Evolutionary conservation across 2,797 vertebrate species (phyloP).

Genomic region (Hylomyscus alleni): DNA sequence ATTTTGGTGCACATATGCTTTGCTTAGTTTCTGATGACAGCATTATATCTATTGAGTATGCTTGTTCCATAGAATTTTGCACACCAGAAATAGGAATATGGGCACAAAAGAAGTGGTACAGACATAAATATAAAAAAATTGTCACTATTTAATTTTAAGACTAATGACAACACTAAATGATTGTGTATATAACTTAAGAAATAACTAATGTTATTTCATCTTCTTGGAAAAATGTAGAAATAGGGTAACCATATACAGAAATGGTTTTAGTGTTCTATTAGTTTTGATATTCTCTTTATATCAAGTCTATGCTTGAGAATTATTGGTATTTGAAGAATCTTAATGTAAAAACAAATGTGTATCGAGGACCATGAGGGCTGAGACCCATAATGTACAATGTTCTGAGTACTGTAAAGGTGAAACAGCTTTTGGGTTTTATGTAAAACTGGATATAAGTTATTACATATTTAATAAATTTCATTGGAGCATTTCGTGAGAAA

Average conservation of each 20-base stretch:
- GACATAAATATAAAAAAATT: slow-evolving; percentile 56
- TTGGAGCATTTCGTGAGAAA: neutral
- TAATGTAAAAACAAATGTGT: slow-evolving; percentile 37
- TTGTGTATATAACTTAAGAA: neutral
- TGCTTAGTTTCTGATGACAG: slow-evolving; percentile 74
- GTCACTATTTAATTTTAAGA: slow-evolving; percentile 39
- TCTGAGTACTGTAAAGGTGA: neutral
- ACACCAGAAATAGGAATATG: slow-evolving; percentile 71
- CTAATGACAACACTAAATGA: neutral
- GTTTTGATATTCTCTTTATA: slow-evolving; percentile 32
- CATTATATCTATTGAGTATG: slow-evolving; percentile 75
- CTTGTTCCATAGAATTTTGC: slow-evolving; percentile 70
- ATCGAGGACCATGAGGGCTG: neutral
- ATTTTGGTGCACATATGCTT: slow-evolving; percentile 50
- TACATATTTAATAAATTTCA: neutral
- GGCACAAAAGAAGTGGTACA: slow-evolving; percentile 60
- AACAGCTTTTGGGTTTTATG: slow-evolving; percentile 17
- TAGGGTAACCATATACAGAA: neutral
- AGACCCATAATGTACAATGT: neutral
- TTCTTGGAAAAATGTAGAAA: slow-evolving; percentile 4
- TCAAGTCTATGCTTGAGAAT: neutral
- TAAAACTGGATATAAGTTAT: neutral
- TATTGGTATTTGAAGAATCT: slow-evolving; percentile 33
- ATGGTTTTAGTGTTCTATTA: neutral
- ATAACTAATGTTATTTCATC: neutral